Percentiles rank a stretch among this genome's conserved stretches.
These are phyloP conservation scores for Rhaphigaster nebulosa DNA, from an alignment of 2,888 invertebrate species.

Conservation along the genomic window DNA sequence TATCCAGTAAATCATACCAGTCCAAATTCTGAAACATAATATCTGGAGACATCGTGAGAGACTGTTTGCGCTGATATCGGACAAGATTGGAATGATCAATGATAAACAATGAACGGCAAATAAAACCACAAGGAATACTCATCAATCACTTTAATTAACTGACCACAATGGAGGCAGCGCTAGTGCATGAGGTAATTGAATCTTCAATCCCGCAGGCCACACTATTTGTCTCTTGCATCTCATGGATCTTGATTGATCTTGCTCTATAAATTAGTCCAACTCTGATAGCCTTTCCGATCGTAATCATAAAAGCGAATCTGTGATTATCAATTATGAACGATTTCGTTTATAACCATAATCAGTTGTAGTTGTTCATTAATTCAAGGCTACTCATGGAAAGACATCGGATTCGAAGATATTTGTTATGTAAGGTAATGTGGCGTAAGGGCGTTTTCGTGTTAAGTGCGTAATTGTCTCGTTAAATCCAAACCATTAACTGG, in stretches of 20 bases:
- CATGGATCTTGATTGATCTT: background rate
- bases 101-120: conserved; percentile 14
- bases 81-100: background rate
- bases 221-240: background rate
- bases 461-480: no score
- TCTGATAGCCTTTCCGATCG: background rate
- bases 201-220: background rate
- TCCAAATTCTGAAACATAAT: no score
- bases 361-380: no score
- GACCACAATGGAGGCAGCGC: background rate
- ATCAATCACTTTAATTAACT: background rate
- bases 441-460: no score
- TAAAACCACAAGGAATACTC: background rate
- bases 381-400: no score
- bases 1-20: no score
- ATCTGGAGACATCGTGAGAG: no score
- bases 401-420: no score
- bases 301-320: background rate
- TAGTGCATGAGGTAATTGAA: background rate
- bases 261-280: background rate
- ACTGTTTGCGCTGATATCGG: background rate
- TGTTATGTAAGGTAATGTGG: no score
- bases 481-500: no score
- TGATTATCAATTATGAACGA: background rate
- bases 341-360: no score